Evolutionary conservation across 2,797 vertebrate species (phyloP).

Genomic region (Chlorospingus semifuscus): DNA sequence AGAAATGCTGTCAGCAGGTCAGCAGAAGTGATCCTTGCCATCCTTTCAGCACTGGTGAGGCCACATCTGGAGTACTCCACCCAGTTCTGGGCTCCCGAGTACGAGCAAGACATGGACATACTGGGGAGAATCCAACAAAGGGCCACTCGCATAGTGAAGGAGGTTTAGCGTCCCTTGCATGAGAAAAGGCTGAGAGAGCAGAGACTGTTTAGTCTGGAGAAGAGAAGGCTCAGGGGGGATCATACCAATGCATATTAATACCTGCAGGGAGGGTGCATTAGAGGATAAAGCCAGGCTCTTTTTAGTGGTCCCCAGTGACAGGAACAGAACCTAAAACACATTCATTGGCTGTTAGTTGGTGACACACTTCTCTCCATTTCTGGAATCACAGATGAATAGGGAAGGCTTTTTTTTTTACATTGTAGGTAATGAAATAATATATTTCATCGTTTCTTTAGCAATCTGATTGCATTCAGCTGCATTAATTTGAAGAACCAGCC

Average conservation of each 20-base stretch:
- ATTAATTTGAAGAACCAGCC: neutral
- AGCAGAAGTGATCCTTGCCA: neutral
- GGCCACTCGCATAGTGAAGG: neutral
- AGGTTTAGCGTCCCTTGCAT: fast-evolving
- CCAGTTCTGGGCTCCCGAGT: neutral
- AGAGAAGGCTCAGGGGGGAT: neutral
- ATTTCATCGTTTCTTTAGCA: neutral
- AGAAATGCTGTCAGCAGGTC: neutral
- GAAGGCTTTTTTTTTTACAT: neutral
- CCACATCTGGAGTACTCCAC: neutral
- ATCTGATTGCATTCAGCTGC: neutral
- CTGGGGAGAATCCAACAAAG: neutral
- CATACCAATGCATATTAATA: neutral
- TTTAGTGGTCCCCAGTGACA: neutral
- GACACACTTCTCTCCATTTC: neutral
- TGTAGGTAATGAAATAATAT: neutral
- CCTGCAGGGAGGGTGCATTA: neutral
- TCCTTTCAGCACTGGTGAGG: neutral
- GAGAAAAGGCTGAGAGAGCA: neutral
- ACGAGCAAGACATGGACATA: neutral
- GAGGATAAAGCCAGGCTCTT: neutral
- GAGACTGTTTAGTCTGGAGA: neutral
- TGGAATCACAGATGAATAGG: neutral
- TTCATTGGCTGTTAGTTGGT: neutral
- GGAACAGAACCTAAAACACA: neutral